Percentiles rank a stretch among this genome's conserved stretches.
phyloP scores from a whole-genome alignment of 2,797 vertebrate genomes.

The Aeoliscus strigatus region DNA sequence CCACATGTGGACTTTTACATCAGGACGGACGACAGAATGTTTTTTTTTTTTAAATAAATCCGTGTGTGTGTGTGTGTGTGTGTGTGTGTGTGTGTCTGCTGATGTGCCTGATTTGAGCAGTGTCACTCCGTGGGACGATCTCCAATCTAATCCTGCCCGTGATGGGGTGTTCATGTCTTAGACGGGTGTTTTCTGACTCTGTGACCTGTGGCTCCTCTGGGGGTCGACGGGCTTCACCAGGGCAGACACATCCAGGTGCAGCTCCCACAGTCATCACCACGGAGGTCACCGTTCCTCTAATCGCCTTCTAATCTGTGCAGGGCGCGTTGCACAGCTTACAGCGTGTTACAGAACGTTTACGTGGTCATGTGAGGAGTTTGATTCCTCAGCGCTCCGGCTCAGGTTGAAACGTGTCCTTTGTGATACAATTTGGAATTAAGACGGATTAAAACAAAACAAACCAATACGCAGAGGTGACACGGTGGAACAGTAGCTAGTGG shows the following conservation, averaged over 20 bases:
- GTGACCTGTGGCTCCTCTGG: slow-evolving; percentile 38
- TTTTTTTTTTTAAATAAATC: no score
- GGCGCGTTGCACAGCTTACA: no score
- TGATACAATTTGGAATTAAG: slow-evolving; percentile 10
- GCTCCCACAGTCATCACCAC: slow-evolving; percentile 14
- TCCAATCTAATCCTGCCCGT: slow-evolving; percentile 6
- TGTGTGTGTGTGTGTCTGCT: slow-evolving; percentile 14
- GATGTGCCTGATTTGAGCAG: slow-evolving; percentile 13
- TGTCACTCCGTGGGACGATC: slow-evolving; percentile 7
- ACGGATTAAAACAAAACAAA: no score
- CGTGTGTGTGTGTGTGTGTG: slow-evolving; percentile 9
- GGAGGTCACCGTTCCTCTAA: slow-evolving; percentile 24
- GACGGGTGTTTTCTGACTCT: slow-evolving; percentile 18
- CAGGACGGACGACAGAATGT: no score
- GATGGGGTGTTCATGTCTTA: slow-evolving; percentile 16
- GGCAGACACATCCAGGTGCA: slow-evolving; percentile 32
- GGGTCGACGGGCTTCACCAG: slow-evolving; percentile 54
- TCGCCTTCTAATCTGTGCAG: slow-evolving; percentile 33
- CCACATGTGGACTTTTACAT: no score
- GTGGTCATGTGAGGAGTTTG: slow-evolving; percentile 18
- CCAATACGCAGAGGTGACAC: no score
- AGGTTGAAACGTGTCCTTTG: slow-evolving; percentile 5
- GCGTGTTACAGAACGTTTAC: slow-evolving; percentile 19
- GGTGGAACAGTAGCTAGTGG: no score
- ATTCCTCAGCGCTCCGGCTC: slow-evolving; percentile 7